Percentiles rank a stretch among this genome's conserved stretches.
These are phyloP conservation scores for Etheostoma nigrum DNA, from an alignment of 2,797 vertebrate genomes.

Conservation along the genomic window DNA sequence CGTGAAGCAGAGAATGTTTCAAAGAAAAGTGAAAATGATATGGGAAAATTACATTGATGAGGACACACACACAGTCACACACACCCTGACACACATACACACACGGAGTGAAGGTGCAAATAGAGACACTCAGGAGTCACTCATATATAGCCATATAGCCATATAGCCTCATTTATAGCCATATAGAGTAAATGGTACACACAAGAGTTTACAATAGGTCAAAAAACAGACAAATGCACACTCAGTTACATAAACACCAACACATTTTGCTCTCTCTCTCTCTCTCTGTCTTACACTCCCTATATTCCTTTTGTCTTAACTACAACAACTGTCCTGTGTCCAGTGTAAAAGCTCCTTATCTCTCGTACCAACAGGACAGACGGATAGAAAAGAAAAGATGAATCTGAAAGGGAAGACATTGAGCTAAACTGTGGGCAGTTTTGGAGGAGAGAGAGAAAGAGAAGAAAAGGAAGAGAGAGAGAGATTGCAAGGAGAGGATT, in stretches of 20 bases:
- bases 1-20: conserved; percentile 55
- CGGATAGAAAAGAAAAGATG: conserved; percentile 23
- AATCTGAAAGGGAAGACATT: conserved; percentile 22
- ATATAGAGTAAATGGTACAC: neutral
- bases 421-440: conserved; percentile 13
- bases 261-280: neutral
- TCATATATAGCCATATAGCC: conserved; percentile 14
- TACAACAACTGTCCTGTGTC: conserved; percentile 29
- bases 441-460: conserved; percentile 20
- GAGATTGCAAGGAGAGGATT: conserved; percentile 53
- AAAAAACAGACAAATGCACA: conserved; percentile 12
- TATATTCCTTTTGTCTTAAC: conserved; percentile 8
- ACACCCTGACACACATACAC: conserved; percentile 4
- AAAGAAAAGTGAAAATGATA: conserved; percentile 63
- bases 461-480: conserved; percentile 16
- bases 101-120: conserved; percentile 5
- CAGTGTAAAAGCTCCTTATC: conserved; percentile 48
- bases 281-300: neutral
- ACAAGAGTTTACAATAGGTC: neutral
- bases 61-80: conserved; percentile 41
- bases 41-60: conserved; percentile 24
- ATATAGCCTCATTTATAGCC: conserved; percentile 11
- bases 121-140: conserved; percentile 25
- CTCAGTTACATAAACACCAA: conserved; percentile 14
- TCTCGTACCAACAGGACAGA: conserved; percentile 28